Evolutionary conservation across 2,113 vertebrate genomes (phyloP).

Genomic region (Brachypodius melanocephalos): DNA sequence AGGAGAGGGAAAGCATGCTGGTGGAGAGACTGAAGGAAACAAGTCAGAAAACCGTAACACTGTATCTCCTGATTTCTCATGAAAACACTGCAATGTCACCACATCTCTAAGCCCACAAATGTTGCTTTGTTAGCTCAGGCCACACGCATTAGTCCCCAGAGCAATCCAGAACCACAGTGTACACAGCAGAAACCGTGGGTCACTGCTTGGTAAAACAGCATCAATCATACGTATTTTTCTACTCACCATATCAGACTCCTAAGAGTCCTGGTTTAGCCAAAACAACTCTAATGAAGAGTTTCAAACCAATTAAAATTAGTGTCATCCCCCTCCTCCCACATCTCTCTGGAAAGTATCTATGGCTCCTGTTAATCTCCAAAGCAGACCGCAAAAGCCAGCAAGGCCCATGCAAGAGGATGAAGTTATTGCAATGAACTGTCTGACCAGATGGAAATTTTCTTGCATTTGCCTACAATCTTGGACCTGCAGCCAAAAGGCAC

Average conservation of each 20-base stretch:
- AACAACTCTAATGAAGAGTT: not conserved
- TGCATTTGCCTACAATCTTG: not conserved
- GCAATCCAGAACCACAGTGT: not conserved
- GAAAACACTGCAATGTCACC: not conserved
- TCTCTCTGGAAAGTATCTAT: not conserved
- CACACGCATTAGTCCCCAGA: not conserved
- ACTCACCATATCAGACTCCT: not conserved
- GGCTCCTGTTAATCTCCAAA: conserved; percentile 2
- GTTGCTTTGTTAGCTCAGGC: conserved; percentile 31
- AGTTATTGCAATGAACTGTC: not conserved
- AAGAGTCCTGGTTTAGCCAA: not conserved
- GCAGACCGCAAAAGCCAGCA: not conserved
- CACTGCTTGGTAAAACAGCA: not conserved
- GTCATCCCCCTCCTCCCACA: not conserved
- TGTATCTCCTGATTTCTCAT: not conserved
- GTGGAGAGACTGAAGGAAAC: conserved; percentile 83
- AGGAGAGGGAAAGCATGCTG: conserved; percentile 94
- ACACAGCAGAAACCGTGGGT: not conserved
- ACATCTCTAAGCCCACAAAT: not conserved
- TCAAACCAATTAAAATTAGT: not conserved
- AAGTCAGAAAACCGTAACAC: conserved; percentile 9
- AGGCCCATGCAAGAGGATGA: conserved; percentile 12
- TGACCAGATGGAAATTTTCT: not conserved
- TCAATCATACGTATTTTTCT: not conserved
- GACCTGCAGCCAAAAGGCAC: not conserved